Evolutionary conservation across 1,140 invertebrate genomes (phyloP).

Genomic region (Drosophila dunni): DNA sequence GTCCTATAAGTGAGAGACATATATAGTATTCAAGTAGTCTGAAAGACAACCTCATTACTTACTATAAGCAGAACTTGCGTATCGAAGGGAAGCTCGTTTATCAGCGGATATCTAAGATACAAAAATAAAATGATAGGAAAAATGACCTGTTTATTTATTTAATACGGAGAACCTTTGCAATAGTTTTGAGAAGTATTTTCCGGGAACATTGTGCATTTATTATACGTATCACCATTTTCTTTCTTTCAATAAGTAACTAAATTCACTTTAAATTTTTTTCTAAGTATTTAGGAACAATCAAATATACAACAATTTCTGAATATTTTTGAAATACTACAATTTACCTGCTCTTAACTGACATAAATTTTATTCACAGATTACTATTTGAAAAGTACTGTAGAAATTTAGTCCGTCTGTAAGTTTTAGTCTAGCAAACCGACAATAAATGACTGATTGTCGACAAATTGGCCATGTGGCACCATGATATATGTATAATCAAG

Average conservation of each 20-base stretch:
- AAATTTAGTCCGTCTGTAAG: too few species aligned
- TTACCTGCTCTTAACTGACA: not conserved
- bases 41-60: not conserved
- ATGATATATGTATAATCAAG: too few species aligned
- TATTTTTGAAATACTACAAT: not conserved
- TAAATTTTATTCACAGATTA: not conserved
- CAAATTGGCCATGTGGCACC: too few species aligned
- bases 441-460: too few species aligned
- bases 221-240: not conserved
- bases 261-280: not conserved
- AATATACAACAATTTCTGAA: not conserved
- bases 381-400: not conserved
- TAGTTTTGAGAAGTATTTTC: not conserved
- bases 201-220: not conserved
- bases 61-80: not conserved
- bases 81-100: not conserved
- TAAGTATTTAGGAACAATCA: not conserved
- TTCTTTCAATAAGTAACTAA: not conserved
- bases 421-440: too few species aligned
- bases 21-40: not conserved
- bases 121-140: not conserved
- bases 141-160: not conserved
- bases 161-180: not conserved
- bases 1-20: constrained; percentile 13
- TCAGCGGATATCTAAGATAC: not conserved